A percentile compares a stretch with the other conserved stretches of the same genome.
phyloP scores from a whole-genome alignment of 1,140 invertebrate genomes.

The Leguminivora glycinivorella region DNA sequence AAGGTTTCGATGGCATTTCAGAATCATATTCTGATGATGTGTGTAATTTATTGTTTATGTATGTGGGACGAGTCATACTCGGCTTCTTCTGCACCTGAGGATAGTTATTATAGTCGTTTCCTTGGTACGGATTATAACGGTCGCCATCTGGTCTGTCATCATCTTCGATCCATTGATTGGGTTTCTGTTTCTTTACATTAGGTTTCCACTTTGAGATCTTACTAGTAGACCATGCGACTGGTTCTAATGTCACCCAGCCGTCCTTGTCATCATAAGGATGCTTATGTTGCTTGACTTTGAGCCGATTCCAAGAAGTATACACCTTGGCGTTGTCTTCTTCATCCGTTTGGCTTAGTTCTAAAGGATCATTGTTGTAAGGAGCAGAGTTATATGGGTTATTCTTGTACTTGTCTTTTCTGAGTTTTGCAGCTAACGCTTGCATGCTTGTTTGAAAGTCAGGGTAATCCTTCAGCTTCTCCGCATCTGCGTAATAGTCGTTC shows the following conservation, averaged over 20 bases:
- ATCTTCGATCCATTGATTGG: slow-evolving; percentile 66
- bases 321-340: slow-evolving; percentile 64
- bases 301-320: slow-evolving; percentile 75
- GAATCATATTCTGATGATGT: slow-evolving; percentile 58
- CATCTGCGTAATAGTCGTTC: slow-evolving; percentile 80
- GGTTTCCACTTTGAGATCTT: slow-evolving; percentile 90
- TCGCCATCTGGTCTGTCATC: slow-evolving; percentile 63
- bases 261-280: slow-evolving; percentile 84
- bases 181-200: slow-evolving; percentile 77
- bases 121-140: slow-evolving; percentile 50
- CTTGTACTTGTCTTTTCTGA: slow-evolving; percentile 61
- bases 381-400: slow-evolving; percentile 38
- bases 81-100: slow-evolving; percentile 55
- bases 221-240: slow-evolving; percentile 88
- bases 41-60: slow-evolving; percentile 68
- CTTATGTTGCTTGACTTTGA: slow-evolving; percentile 79
- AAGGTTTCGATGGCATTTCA: slow-evolving; percentile 67
- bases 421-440: slow-evolving; percentile 64
- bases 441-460: slow-evolving; percentile 74
- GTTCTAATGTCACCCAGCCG: slow-evolving; percentile 88
- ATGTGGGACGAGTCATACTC: slow-evolving; percentile 52
- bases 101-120: slow-evolving; percentile 54
- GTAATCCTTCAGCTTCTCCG: slow-evolving; percentile 80
- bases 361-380: slow-evolving; percentile 40
- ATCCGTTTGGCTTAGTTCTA: slow-evolving; percentile 54